phyloP scores from a whole-genome alignment of 2,888 invertebrate species.

The Drosophila melanosoma region DNA sequence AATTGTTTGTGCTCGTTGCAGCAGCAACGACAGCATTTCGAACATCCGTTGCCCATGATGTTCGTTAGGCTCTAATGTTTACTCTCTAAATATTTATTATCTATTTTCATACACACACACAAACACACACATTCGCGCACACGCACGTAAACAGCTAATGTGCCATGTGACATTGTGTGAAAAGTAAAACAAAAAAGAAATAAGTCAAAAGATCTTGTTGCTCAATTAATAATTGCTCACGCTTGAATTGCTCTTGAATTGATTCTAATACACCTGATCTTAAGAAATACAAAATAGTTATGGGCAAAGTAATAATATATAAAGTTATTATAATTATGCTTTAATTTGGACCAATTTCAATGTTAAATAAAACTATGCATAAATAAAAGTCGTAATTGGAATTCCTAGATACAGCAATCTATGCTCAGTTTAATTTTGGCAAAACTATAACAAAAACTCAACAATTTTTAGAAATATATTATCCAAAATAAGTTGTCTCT shows the following conservation, averaged over 20 bases:
- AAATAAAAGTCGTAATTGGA: background rate
- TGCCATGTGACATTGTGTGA: slow-evolving; percentile 20
- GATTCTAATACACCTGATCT: background rate
- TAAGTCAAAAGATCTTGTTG: background rate
- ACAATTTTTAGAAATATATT: background rate
- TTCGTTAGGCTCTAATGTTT: slow-evolving; percentile 41
- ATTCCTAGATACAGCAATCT: background rate
- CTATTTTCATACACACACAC: slow-evolving; percentile 31
- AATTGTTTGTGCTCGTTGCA: slow-evolving; percentile 83
- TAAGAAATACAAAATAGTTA: background rate
- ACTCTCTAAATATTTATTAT: slow-evolving; percentile 39
- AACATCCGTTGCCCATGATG: slow-evolving; percentile 85
- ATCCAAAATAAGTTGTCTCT: background rate
- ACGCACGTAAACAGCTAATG: slow-evolving; percentile 20
- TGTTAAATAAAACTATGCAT: background rate
- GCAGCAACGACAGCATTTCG: slow-evolving; percentile 83
- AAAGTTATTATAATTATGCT: background rate
- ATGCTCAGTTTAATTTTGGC: background rate
- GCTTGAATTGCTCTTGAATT: background rate
- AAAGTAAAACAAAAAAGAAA: slow-evolving; percentile 11
- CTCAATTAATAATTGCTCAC: no score
- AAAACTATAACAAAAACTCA: background rate
- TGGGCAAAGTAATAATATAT: background rate
- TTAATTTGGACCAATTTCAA: background rate
- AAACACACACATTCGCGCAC: background rate